Evolutionary conservation across 1,140 invertebrate genomes (phyloP).

Genomic region (Orchestia grillus): DNA sequence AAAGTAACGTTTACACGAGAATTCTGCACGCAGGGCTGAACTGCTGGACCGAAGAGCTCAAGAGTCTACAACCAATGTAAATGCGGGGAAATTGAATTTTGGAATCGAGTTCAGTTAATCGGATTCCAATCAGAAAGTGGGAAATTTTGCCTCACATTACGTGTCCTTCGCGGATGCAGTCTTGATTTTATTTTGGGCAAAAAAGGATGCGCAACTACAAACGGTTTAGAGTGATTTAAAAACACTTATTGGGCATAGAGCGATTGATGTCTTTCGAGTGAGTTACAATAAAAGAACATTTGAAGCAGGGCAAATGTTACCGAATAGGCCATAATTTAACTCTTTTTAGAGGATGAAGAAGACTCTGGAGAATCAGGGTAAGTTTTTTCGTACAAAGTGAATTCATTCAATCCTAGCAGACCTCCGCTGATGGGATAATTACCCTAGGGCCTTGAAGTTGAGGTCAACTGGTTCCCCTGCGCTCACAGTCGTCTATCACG

Average conservation of each 20-base stretch:
- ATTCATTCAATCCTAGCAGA: neutral
- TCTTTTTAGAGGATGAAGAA: neutral
- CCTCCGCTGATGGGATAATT: neutral
- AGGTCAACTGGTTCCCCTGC: neutral
- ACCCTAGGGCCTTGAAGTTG: neutral
- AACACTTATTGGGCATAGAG: neutral
- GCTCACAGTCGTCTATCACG: neutral
- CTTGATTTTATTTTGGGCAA: neutral
- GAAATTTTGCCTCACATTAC: neutral
- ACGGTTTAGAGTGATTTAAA: neutral
- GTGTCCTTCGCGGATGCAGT: neutral
- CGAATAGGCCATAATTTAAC: neutral
- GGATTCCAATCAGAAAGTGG: neutral
- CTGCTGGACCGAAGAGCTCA: too few relatives aligned
- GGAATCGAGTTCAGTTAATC: neutral
- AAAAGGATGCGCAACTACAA: neutral
- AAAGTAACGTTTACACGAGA: too few relatives aligned
- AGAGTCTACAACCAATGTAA: neutral
- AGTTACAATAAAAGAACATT: neutral
- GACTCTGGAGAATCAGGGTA: neutral
- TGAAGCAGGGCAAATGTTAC: neutral
- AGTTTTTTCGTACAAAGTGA: neutral
- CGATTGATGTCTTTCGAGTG: neutral
- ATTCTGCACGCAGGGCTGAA: too few relatives aligned
- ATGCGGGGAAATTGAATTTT: neutral